Base-by-base conservation (phyloP, 2,797 vertebrate genomes). In the Mormyrus proboscirostris region DNA sequence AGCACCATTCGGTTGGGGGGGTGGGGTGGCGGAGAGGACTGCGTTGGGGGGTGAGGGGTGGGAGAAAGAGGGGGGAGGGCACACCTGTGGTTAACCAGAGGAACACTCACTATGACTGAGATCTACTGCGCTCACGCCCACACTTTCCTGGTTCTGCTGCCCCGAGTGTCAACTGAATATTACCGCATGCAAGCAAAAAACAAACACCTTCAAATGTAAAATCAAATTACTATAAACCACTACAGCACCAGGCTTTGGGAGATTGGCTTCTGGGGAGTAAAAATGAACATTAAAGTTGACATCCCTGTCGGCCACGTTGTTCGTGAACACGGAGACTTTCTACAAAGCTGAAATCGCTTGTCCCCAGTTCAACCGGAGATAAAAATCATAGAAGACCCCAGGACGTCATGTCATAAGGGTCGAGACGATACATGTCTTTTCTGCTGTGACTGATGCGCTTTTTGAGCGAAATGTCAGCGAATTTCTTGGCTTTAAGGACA, bases 1-100 rank as follows among this genome's bases (percentile, higher is more conserved):
- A 62, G 90, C 73, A 86, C 87, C 89, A 51, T 1, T 53, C 51
- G 1, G 29, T 29, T 29, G 29, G 50, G n/a, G 19, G n/a, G 83
- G 83, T 22, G 76, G 14, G 19, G 55, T 29, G 29, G 29, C 29
- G 29, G 29, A 29, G 29, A 44, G 44, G 44, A 44, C 1, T 44
- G 44, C 4, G 44, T 44, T 44, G 44, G 47, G 9, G 8, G 49
- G 49, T 10, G 3, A 3, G 14, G 14, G 3, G 51, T 3, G 51
- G 14, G 14, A 12, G 2, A 47, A 47, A 3, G 50, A 7, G 87
- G 90, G 88, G 90, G 91, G 82, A 38, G 29, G 92, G 91, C 90
- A 49, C 53, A 84, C 53, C 89, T 89, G 95, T 94, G 95, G 95
- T 96, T 95, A 95, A 95, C 94, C 95, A 95, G 89, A 94, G 94